Base-by-base conservation (phyloP, 2,888 invertebrate species). In the Meghimatium bilineatum region DNA sequence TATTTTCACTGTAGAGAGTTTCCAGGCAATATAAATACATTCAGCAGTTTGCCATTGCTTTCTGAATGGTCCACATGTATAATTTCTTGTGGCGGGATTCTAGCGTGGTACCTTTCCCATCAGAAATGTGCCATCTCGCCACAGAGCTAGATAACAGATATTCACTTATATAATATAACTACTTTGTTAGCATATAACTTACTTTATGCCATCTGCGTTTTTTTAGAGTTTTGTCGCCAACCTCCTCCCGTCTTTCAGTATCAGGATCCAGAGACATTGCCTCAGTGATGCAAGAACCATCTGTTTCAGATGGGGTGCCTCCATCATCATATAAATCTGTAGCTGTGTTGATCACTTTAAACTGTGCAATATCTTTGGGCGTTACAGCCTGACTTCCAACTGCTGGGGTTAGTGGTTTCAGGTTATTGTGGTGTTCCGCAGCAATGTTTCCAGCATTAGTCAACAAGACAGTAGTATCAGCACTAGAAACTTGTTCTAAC, bases 181-280 rank as follows among this genome's bases (percentile, higher is more conserved):
- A n/a, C n/a, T n/a, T n/a, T n/a, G n/a, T n/a, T n/a, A n/a, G n/a
- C n/a, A n/a, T 49, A 23, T 56, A 0, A 32, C 29, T 29, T 60
- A 82, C 82, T 69, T 69, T 82, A 29, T 63, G 67, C 36, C 83
- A 17, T 34, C 63, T 83, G 34, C 36, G 60, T 44, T 78, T 83
- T 44, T 83, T 83, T 34, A 36, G 36, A 49, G 67, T 14, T 49
- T 71, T 78, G 17, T 83, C 83, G 23, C 72, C 78, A 56, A 60
- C 60, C n/a, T 83, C 83, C 20, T 52, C 72, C 36, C 44, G 17
- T 26, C 63, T 23, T 49, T 83, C 83, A 71, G 38, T 38, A 32
- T 78, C 78, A 29, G 83, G 71, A 32, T 83, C 83, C 49, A 78
- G 38, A 36, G 83, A 83, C 49, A 78, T 2, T 32, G 63, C 44